phyloP scores from a whole-genome alignment of 2,888 invertebrate genomes.

The Mesodorylaimus sp. region DNA sequence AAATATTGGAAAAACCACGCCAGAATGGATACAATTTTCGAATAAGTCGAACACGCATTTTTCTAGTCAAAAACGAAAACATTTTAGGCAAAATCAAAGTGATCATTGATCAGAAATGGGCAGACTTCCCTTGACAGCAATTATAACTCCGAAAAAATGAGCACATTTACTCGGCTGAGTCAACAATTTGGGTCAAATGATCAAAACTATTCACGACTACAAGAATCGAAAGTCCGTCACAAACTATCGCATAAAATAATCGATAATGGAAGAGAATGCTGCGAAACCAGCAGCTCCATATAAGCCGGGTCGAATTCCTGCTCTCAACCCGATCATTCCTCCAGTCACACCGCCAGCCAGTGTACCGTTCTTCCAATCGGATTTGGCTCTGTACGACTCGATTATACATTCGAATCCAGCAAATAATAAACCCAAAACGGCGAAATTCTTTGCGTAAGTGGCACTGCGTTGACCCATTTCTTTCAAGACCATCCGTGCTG shows the following conservation, averaged over 20 bases:
- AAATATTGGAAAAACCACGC: no score
- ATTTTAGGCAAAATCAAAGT: no score
- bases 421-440: conserved; percentile 78
- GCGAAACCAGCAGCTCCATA: conserved; percentile 93
- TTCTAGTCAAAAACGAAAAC: no score
- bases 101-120: no score
- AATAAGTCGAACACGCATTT: no score
- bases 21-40: no score
- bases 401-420: conserved; percentile 79
- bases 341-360: conserved; percentile 84
- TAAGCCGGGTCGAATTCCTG: conserved; percentile 76
- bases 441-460: conserved; percentile 93
- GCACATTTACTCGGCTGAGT: no score
- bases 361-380: conserved; percentile 90
- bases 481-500: conserved; percentile 61
- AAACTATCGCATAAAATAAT: conserved; percentile 43
- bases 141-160: no score
- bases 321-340: conserved; percentile 53
- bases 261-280: conserved; percentile 84
- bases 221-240: no score
- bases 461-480: conserved; percentile 80
- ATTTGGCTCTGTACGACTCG: conserved; percentile 62
- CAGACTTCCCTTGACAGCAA: no score
- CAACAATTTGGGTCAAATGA: no score
- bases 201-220: not conserved